Evolutionary conservation across 2,888 invertebrate species (phyloP), one percentile per base, ranked within the genome.

Genomic region (Phymatocera aterrima): DNA sequence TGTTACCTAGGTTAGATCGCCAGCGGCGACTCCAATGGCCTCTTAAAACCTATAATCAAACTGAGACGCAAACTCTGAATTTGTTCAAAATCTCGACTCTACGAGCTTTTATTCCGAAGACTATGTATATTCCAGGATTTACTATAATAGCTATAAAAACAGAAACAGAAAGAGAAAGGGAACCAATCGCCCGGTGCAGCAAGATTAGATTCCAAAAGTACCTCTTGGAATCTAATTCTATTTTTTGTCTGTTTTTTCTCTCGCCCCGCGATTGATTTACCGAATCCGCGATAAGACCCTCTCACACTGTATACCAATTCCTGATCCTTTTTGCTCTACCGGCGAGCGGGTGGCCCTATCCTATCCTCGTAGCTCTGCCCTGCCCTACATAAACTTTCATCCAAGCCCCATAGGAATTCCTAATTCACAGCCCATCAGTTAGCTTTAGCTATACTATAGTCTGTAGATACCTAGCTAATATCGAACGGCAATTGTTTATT

Each of bases 261-360:
- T 1, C n/a, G n/a, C n/a, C n/a, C 18, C n/a, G 24, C 31, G 51
- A 51, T 72, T 72, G 72, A 72, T 72, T 72, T 72, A 72, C 51
- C 43, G n/a, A n/a, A 51, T 34, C 51, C 48, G 28, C n/a, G 21
- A 51, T 51, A 72, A 72, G 43, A 31, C 5, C 48, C 48, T 31
- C 8, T 15, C 72, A 3, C 18, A n/a, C n/a, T n/a, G 51, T 5
- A 72, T 51, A 28, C 51, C 72, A 34, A 72, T 51, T 51, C 46
- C 72, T 72, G 72, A 72, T 72, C 72, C 72, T 48, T 72, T 72
- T 51, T 34, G n/a, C 18, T 51, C 48, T 31, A 4, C 40, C 1
- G 21, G n/a, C n/a, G n/a, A n/a, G n/a, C n/a, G n/a, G n/a, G n/a
- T n/a, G n/a, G n/a, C n/a, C n/a, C n/a, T n/a, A n/a, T n/a, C n/a